Evolutionary conservation across 2,113 vertebrate species (phyloP), one percentile per base, ranked within the genome.

Genomic region (Alethe diademata): DNA sequence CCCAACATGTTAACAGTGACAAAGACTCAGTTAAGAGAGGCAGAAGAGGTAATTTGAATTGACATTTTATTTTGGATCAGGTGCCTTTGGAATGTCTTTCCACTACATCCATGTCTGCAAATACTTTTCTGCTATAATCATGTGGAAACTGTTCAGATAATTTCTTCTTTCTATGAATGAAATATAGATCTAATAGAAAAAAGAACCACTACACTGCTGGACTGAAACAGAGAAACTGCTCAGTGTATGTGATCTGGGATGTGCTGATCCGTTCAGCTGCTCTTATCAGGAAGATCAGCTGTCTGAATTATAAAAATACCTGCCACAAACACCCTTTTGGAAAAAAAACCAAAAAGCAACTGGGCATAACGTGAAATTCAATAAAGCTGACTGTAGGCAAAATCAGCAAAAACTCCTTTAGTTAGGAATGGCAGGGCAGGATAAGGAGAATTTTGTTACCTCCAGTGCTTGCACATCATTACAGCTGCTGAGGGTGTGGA

Each of bases 371-470:
- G 40, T 56, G 82, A 70, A 78, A 69, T 83, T 86, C 81, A 88
- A 3, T 73, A 65, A 62, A 76, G 53, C 88, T 86, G 70, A 11
- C 25, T 83, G 65, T 8, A 54, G 86, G n/a, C 72, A 43, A 91
- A 95, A 95, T 88, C 88, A 91, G 78, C 75, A 73, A 61, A 96
- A 95, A 5, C 33, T 88, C 61, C 78, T 88, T 81, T 40, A 62
- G 51, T 65, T 79, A 56, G 58, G 75, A 92, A 28, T 57, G 80
- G 38, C 61, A 25, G 25, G 69, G 66, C n/a, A 62, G 47, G 73
- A 57, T n/a, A 78, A 92, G 75, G 50, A 74, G 61, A 12, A 28
- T n/a, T 82, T 56, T 90, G 45, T 71, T 47, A 45, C 33, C 20
- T 23, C 14, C 58, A 26, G 61, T 10, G 42, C 54, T 61, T 23